Evolutionary conservation across 2,113 vertebrate species (phyloP).

Genomic region (Chitala chitala): DNA sequence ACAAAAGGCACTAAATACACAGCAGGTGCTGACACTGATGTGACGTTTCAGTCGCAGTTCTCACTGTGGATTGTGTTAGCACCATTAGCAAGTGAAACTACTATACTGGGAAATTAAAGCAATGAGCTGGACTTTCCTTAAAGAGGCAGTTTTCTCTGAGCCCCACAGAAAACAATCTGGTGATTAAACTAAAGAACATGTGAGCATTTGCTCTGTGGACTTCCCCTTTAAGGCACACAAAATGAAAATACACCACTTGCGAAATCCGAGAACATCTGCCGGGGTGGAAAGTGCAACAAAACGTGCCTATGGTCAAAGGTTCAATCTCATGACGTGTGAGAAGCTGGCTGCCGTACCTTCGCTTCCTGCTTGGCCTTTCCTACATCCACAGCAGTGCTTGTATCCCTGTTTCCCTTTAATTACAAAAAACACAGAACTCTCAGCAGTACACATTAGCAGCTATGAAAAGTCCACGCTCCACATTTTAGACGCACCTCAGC

Average conservation of each 20-base stretch:
- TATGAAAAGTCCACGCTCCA: neutral
- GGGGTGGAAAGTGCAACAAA: neutral
- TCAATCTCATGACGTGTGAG: neutral
- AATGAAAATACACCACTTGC: neutral
- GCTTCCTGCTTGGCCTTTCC: constrained; percentile 71
- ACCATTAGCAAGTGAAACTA: too few relatives aligned
- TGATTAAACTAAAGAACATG: too few relatives aligned
- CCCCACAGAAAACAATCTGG: too few relatives aligned
- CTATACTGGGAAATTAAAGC: too few relatives aligned
- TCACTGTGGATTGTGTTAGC: too few relatives aligned
- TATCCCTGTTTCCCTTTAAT: constrained; percentile 66
- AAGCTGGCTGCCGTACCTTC: constrained; percentile 49
- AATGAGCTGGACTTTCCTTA: too few relatives aligned
- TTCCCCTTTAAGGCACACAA: neutral
- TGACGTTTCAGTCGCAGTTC: too few relatives aligned
- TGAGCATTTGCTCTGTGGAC: too few relatives aligned
- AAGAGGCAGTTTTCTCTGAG: too few relatives aligned
- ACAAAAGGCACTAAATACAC: neutral
- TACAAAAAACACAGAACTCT: neutral
- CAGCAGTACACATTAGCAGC: constrained; percentile 5
- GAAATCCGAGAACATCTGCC: neutral
- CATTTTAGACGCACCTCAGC: constrained; percentile 63
- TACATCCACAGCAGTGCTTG: constrained; percentile 58
- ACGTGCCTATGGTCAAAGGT: neutral
- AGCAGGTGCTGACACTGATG: too few relatives aligned